Conservation (phyloP, 2,888 invertebrate genomes). For the Lymantria dispar region DNA sequence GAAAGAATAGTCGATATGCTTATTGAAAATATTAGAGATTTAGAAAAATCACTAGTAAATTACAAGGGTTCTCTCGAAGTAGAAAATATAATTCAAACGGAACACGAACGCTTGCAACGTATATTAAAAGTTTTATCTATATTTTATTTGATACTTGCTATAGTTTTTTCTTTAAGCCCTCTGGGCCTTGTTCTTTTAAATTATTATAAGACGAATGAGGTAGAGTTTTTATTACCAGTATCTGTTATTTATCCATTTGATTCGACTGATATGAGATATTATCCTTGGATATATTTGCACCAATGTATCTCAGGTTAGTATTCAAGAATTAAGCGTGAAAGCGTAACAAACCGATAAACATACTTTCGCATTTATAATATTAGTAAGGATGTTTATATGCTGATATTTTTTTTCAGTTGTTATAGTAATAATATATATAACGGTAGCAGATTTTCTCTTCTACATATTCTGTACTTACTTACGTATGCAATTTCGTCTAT, state of each 20-base stretch:
- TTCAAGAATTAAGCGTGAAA: neutral
- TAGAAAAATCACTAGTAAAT: neutral
- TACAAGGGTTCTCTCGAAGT: neutral
- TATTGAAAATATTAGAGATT: neutral
- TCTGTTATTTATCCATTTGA: conserved; percentile 58
- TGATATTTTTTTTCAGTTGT: conserved; percentile 2
- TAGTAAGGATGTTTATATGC: neutral
- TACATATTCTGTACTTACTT: conserved; percentile 3
- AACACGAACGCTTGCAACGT: neutral
- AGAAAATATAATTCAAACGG: neutral
- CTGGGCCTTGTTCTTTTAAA: conserved; percentile 40
- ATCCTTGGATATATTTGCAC: conserved; percentile 54
- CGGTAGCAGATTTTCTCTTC: conserved; percentile 1
- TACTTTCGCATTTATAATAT: too few relatives aligned
- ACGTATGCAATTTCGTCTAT: conserved; percentile 1
- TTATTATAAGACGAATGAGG: conserved; percentile 41
- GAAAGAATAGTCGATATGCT: neutral
- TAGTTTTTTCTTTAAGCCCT: conserved; percentile 43
- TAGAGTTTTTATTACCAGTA: conserved; percentile 51
- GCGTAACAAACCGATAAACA: too few relatives aligned
- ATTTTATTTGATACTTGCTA: conserved; percentile 34
- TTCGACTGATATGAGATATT: conserved; percentile 42
- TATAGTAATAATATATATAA: neutral
- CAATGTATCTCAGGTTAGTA: conserved; percentile 56
- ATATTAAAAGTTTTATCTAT: neutral